These are phyloP conservation scores for Tetrax tetrax DNA, from an alignment of 2,113 vertebrate species.

Conservation along the genomic window DNA sequence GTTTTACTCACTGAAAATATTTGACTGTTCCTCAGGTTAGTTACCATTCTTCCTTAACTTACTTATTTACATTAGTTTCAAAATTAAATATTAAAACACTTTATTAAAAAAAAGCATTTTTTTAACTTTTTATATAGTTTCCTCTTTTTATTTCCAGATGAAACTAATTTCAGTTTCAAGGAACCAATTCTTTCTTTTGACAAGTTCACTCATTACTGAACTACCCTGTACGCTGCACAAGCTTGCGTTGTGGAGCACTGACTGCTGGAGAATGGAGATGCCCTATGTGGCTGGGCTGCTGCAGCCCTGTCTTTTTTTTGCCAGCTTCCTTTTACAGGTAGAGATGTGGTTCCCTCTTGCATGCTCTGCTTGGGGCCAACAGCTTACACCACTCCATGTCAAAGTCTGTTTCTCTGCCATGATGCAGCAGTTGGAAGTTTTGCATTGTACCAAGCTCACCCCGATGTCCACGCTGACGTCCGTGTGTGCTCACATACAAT, in stretches of 20 bases:
- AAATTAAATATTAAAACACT: not conserved
- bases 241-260: accelerated
- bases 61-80: not conserved
- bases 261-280: not conserved
- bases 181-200: not conserved
- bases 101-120: not conserved
- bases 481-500: accelerated
- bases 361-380: too few species aligned
- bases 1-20: not conserved
- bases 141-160: not conserved
- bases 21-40: not conserved
- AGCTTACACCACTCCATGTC: not conserved
- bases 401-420: not conserved
- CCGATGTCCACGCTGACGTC: accelerated
- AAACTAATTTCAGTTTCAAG: not conserved
- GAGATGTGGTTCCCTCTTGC: accelerated
- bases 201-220: not conserved
- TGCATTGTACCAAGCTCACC: accelerated
- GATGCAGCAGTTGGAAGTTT: not conserved
- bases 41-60: not conserved
- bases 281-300: accelerated
- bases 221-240: accelerated
- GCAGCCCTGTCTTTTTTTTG: not conserved
- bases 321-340: not conserved
- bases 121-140: not conserved